Evolutionary conservation across 2,113 vertebrate genomes (phyloP), one percentile per base, ranked within the genome.

Genomic region (Callipepla californica): DNA sequence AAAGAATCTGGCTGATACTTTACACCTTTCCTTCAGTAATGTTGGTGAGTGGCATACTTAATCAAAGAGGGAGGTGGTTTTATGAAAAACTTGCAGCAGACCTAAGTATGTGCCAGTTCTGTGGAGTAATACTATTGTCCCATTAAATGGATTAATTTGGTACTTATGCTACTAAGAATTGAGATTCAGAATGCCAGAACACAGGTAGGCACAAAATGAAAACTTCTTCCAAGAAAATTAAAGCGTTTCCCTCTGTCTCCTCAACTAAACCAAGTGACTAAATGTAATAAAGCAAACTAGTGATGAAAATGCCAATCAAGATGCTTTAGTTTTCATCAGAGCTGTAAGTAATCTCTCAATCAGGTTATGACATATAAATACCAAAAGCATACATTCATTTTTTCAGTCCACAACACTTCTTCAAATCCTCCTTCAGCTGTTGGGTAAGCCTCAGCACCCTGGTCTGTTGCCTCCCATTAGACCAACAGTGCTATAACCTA

Each of bases 321-420:
- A 34, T 50, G 23, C 11, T 84, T 67, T 30, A 57, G 58, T 48
- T 6, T 61, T 57, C 0, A 0, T 36, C 40, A 86, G 53, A 92
- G 40, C 44, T 57, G 22, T 45, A 58, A 40, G 13, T 50, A 61
- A 14, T 48, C 42, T 42, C 72, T 82, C 47, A 9, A 2, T 12
- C 28, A 21, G 51, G 48, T 78, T 51, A 50, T 3, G 14, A 2
- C 0, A 44, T 32, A 48, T 25, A 65, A 80, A 65, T 85, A 42
- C 13, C 0, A 73, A 40, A 4, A 1, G 36, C 53, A 53, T 38
- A 78, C 16, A 63, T 69, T 59, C 63, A 63, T 63, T 70, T 69
- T 62, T 74, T 0, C 18, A 0, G 50, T 81, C 63, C 45, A 38
- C 0, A 0, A 80, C 23, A 63, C 59, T 40, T 63, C 47, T 59